A percentile compares a stretch with the other conserved stretches of the same genome.
Evolutionary conservation across 2,113 vertebrate genomes (phyloP).

Genomic region (Regulus satrapa): DNA sequence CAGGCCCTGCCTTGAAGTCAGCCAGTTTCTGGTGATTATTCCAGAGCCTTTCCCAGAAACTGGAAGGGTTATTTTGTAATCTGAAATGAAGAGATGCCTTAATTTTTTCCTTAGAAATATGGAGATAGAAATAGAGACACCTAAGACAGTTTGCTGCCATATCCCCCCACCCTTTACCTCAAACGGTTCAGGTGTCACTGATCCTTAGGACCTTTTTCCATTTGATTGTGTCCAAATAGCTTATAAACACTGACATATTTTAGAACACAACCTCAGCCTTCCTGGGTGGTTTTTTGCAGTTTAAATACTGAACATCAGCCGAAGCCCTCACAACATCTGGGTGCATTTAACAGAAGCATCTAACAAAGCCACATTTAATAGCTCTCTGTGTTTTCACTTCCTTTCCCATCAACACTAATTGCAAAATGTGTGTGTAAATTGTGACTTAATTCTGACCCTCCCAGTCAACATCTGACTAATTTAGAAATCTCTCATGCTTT

Average conservation of each 20-base stretch:
- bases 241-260: background rate
- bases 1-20: background rate
- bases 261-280: background rate
- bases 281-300: background rate
- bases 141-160: background rate
- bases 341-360: constrained; percentile 21
- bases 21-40: background rate
- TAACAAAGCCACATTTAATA: constrained; percentile 45
- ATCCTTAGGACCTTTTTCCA: background rate
- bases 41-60: background rate
- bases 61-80: background rate
- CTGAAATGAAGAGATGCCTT: background rate
- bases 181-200: background rate
- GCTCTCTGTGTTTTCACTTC: constrained; percentile 35
- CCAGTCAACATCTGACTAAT: background rate
- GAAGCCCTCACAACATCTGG: constrained; percentile 21
- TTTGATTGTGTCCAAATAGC: background rate
- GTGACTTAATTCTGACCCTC: constrained; percentile 32
- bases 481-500: background rate
- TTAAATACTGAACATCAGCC: background rate
- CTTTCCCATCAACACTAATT: constrained; percentile 44
- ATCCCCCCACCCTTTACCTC: background rate
- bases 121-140: background rate
- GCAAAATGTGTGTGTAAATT: constrained; percentile 5
- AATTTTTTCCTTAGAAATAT: background rate